phyloP scores from a whole-genome alignment of 2,113 vertebrate species.

The Corynorhinus townsendii region DNA sequence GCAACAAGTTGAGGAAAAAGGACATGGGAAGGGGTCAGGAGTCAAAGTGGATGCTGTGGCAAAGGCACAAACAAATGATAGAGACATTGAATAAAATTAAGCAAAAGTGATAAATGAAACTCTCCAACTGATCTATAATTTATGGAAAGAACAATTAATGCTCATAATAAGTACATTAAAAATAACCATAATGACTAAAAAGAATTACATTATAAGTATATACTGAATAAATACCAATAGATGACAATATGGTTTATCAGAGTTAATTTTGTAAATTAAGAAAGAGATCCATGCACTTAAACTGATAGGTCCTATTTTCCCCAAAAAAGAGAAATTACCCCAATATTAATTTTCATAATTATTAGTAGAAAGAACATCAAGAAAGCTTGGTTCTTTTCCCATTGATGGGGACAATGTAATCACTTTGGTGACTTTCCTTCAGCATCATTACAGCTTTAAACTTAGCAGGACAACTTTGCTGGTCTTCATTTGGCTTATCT shows the following conservation, averaged over 20 bases:
- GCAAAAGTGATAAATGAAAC: neutral
- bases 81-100: neutral
- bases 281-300: neutral
- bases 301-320: neutral
- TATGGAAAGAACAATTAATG: neutral
- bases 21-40: neutral
- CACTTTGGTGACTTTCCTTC: neutral
- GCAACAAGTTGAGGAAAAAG: neutral
- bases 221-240: neutral
- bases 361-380: neutral
- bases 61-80: neutral
- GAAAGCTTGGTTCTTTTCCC: neutral
- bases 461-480: neutral
- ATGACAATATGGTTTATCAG: neutral
- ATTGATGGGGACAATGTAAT: neutral
- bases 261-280: constrained; percentile 23
- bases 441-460: neutral
- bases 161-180: neutral
- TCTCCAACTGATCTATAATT: neutral
- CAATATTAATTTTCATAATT: neutral
- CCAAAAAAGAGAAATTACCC: neutral
- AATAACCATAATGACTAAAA: neutral
- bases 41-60: fast-evolving
- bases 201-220: neutral
- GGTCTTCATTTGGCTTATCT: neutral